Evolutionary conservation across 2,888 invertebrate species (phyloP).

Genomic region (Camponotus fellah): DNA sequence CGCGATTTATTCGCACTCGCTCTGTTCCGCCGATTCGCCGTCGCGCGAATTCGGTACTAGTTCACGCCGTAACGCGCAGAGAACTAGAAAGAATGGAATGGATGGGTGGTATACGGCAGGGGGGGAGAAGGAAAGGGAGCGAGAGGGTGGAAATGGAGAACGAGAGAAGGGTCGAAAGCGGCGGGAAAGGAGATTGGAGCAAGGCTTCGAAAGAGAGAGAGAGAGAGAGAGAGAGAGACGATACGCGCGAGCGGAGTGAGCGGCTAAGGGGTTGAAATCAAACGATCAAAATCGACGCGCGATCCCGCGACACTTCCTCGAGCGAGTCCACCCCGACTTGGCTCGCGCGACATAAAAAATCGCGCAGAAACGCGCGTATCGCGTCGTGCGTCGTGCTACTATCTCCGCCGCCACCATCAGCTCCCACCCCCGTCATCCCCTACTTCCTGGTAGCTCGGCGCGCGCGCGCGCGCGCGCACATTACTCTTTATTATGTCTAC

Average conservation of each 20-base stretch:
- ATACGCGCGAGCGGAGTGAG: neutral
- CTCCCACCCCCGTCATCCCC: constrained; percentile 18
- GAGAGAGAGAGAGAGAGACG: neutral
- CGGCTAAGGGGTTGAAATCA: neutral
- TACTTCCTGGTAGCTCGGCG: neutral
- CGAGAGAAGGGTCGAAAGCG: neutral
- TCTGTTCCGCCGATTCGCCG: constrained; percentile 49
- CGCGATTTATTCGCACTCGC: constrained; percentile 46
- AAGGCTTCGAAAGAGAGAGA: neutral
- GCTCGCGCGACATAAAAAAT: constrained; percentile 53
- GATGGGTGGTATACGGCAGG: constrained; percentile 59
- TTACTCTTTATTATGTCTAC: constrained; percentile 83
- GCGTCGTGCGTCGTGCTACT: constrained; percentile 39
- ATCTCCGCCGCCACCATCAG: constrained; percentile 30
- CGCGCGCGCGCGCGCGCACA: constrained; percentile 77
- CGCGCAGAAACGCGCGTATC: constrained; percentile 56
- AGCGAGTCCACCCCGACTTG: neutral
- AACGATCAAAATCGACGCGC: neutral
- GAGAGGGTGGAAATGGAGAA: neutral
- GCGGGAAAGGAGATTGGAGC: constrained; percentile 17
- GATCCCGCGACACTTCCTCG: neutral
- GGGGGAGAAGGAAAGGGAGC: constrained; percentile 50
- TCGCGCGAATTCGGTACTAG: constrained; percentile 64
- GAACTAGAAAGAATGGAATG: constrained; percentile 67
- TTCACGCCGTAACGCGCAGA: constrained; percentile 72